Percentiles rank a stretch among this genome's conserved stretches.
phyloP scores from a whole-genome alignment of 2,113 vertebrate genomes.

The Parotia lawesii region DNA sequence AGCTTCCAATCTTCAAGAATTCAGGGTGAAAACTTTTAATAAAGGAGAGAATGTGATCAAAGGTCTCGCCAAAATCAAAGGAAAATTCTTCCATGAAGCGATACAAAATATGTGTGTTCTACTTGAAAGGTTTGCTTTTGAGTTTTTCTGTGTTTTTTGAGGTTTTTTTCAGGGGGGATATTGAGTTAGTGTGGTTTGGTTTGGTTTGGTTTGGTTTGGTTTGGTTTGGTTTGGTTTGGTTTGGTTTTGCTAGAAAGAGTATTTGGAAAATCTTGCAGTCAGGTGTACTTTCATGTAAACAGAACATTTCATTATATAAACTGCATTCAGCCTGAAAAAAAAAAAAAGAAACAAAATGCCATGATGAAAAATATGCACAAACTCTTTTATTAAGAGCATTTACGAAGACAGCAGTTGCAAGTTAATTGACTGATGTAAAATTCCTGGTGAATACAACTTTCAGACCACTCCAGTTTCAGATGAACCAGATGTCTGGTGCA shows the following conservation, averaged over 20 bases:
- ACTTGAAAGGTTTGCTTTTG: accelerated
- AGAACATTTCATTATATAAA: neutral
- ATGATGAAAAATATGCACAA: neutral
- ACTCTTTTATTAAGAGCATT: neutral
- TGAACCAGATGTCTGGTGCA: conserved; percentile 3
- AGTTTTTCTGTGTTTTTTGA: accelerated
- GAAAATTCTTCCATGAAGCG: neutral
- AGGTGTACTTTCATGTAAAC: neutral
- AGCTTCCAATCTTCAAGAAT: neutral
- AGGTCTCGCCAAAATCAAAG: neutral
- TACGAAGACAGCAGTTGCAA: neutral
- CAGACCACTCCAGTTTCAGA: neutral
- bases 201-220: neutral
- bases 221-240: neutral
- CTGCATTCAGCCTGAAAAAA: neutral
- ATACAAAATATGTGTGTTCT: neutral
- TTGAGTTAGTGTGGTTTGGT: neutral
- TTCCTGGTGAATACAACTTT: neutral
- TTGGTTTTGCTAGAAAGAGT: neutral
- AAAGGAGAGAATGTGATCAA: neutral
- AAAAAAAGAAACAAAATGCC: neutral
- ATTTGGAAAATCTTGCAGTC: neutral
- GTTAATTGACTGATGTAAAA: conserved; percentile 4
- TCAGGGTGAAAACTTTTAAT: neutral
- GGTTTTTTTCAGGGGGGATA: too few species aligned